Conservation (phyloP, 2,797 vertebrate species). For the Acropternis orthonyx region DNA sequence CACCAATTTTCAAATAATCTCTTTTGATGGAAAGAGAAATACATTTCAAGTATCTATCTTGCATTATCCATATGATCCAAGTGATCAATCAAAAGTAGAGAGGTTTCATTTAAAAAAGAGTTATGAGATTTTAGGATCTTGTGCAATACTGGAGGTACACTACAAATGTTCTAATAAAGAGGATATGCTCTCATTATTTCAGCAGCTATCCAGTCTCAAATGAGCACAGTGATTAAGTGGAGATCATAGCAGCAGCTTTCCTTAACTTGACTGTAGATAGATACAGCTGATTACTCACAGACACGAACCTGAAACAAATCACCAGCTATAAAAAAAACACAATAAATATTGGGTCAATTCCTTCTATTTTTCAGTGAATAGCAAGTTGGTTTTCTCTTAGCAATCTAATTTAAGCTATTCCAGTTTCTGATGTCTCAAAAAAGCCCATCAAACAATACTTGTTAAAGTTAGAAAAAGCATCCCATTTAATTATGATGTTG, state of each 20-base stretch:
- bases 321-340: not conserved
- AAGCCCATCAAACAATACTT: conserved; percentile 15
- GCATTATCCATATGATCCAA: not conserved
- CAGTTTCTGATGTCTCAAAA: not conserved
- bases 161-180: not conserved
- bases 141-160: not conserved
- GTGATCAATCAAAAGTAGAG: not conserved
- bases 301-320: not conserved
- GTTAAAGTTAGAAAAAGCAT: conserved; percentile 53
- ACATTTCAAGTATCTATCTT: not conserved
- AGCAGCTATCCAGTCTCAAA: not conserved
- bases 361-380: not conserved
- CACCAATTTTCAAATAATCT: not conserved
- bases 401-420: not conserved
- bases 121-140: not conserved
- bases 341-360: not conserved
- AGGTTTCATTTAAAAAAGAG: not conserved
- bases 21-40: not conserved
- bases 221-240: not conserved
- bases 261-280: not conserved
- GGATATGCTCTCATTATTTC: not conserved
- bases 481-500: conserved; percentile 63
- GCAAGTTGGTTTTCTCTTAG: not conserved
- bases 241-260: not conserved
- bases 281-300: not conserved